Base-by-base conservation (phyloP, 1,140 invertebrate species). In the Leptopilina boulardi region DNA sequence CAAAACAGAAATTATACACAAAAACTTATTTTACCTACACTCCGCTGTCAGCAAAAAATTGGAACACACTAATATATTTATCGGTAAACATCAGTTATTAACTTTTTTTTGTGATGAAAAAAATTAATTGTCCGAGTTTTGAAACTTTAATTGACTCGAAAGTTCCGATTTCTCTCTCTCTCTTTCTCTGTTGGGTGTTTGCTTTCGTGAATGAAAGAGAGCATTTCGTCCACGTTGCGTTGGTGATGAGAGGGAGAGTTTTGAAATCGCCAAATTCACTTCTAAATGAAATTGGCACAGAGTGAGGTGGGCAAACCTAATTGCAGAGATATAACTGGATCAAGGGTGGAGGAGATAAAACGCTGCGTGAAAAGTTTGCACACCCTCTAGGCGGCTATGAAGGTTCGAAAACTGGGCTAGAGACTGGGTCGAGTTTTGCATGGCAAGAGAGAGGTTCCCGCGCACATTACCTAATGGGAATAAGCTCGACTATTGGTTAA, bases 311-410 rank as follows among this genome's bases (percentile, higher is more conserved):
- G 47, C n/a, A 51, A n/a, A 51, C 47, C 47, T 51, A 51, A 51
- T 51, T 51, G 47, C 47, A 51, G 47, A n/a, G 47, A 51, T 51
- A 51, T 51, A 51, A 51, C 47, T 51, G 47, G 47, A 51, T 51
- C 47, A 51, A 51, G 47, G 47, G 47, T n/a, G n/a, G 47, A 51
- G 13, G 47, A 51, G 47, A 66, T 66, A 26, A 66, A 66, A 66
- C 56, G 56, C 5, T 66, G 15, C 23, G 56, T 66, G 56, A 66
- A 66, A 30, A 66, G 11, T 66, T 66, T 30, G 56, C 21, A 30
- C 56, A 30, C 56, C 21, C 56, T 21, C 19, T 21, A 66, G 23
- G 56, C 56, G 23, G 23, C 3, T n/a, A n/a, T n/a, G 6, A 66
- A 66, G 21, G 21, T 66, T 66, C 13, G 34, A 30, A 9, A 3